Percentiles rank a stretch among this genome's conserved stretches.
Evolutionary conservation across 2,888 invertebrate genomes (phyloP).

Genomic region (Gasteruption jaculator): DNA sequence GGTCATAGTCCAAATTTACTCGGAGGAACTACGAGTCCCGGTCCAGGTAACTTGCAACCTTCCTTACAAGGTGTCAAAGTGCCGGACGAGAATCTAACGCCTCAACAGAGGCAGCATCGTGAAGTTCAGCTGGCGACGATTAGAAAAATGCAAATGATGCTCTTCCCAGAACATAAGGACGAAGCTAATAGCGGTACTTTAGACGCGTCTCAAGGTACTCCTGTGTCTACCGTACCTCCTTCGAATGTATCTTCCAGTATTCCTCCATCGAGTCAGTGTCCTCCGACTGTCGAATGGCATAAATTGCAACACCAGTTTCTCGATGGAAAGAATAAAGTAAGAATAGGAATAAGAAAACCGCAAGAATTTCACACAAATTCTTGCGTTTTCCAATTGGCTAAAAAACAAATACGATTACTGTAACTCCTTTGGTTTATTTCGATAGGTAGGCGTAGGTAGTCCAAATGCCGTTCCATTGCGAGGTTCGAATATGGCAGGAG

Average conservation of each 20-base stretch:
- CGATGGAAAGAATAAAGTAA: conserved; percentile 65
- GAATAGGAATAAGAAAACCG: neutral
- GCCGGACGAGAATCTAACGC: conserved; percentile 93
- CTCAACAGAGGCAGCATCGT: conserved; percentile 90
- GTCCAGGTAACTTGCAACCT: conserved; percentile 58
- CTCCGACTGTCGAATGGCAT: conserved; percentile 77
- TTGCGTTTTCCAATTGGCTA: conserved; percentile 1
- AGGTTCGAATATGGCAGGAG: conserved; percentile 45
- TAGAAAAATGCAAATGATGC: conserved; percentile 86
- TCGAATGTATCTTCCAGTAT: conserved; percentile 41
- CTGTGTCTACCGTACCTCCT: conserved; percentile 38
- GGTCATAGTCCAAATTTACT: conserved; percentile 49
- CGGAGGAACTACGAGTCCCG: conserved; percentile 55
- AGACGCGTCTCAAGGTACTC: conserved; percentile 46
- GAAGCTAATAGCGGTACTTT: conserved; percentile 32
- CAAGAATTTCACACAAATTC: neutral
- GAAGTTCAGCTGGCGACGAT: conserved; percentile 90
- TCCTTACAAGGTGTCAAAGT: conserved; percentile 77
- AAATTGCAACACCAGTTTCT: conserved; percentile 85
- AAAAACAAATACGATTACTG: conserved; percentile 1
- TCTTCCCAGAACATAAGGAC: conserved; percentile 75
- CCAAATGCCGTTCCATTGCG: conserved; percentile 41
- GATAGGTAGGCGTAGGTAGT: conserved; percentile 35
- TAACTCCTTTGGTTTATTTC: conserved; percentile 16
- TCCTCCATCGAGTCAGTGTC: conserved; percentile 40